Percentiles rank a stretch among this genome's conserved stretches.
phyloP scores from a whole-genome alignment of 92 coral and sea anemone species.

The Porites divaricata region DNA sequence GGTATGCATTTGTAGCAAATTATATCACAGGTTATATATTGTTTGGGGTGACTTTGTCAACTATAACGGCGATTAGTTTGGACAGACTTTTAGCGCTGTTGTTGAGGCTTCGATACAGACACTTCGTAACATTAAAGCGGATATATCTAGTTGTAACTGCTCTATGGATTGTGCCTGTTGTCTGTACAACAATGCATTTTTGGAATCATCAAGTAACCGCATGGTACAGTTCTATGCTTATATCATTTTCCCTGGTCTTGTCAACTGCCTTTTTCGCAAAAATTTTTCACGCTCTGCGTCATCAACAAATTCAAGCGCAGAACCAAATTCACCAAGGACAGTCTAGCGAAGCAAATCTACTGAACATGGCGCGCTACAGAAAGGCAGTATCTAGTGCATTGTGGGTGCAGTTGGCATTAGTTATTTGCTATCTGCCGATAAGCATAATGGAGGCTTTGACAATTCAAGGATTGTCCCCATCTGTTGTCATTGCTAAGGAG shows the following conservation, averaged over 20 bases:
- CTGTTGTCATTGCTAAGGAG: not conserved
- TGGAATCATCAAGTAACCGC: not conserved
- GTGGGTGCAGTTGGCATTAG: conserved; percentile 21
- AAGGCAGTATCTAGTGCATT: conserved; percentile 34
- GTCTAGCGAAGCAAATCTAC: conserved; percentile 4
- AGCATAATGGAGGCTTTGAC: not conserved
- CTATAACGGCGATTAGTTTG: not conserved
- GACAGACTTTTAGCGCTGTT: conserved; percentile 9
- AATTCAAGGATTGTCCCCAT: not conserved
- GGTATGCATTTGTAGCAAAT: not conserved
- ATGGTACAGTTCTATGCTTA: not conserved
- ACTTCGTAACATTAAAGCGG: not conserved
- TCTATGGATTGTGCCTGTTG: not conserved
- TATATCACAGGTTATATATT: not conserved
- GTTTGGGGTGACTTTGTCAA: not conserved
- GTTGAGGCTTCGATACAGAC: not conserved
- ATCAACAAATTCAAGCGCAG: not conserved
- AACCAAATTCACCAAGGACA: not conserved
- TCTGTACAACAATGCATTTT: not conserved
- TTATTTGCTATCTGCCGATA: conserved; percentile 20
- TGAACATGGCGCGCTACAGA: conserved; percentile 28
- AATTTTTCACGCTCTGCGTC: not conserved
- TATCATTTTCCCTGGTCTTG: not conserved
- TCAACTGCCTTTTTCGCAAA: not conserved
- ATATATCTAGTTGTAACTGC: not conserved